Base-by-base conservation (phyloP, 1,140 invertebrate genomes). In the Sycophaga agraensis region DNA sequence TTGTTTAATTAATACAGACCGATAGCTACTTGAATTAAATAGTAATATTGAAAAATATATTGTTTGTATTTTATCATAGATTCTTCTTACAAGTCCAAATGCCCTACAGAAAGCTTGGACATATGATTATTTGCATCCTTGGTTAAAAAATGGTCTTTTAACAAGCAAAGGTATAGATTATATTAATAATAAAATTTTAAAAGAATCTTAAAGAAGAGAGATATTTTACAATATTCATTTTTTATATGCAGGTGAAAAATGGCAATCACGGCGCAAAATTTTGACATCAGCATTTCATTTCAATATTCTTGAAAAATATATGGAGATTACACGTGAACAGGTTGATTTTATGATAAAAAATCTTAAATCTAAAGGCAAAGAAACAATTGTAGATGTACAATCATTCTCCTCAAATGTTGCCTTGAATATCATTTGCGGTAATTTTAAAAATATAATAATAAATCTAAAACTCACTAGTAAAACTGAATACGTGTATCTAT, bases 231-330 rank as follows among this genome's bases (percentile, higher is more conserved):
- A 19, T 34, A 19, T 6, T 34, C 17, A 0, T n/a, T n/a, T n/a
- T n/a, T n/a, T n/a, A n/a, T n/a, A n/a, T 35, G 3, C 8, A 56
- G 40, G 54, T 17, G 28, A 34, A 35, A 93, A 92, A 79, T 97
- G 94, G 93, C 85, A 86, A 43, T 70, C 75, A 0, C 80, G 92
- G n/a, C 82, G 94, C 49, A 93, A 1, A 96, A 96, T 76, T 93
- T 96, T 76, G 95, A 94, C 94, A 0, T 92, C 93, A 2, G 87
- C 91, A 1, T 96, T 96, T 76, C 93, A 96, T 76, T 96, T 95
- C 73, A 89, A 90, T 67, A 92, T 96, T 56, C 79, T 96, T 0
- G 83, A 89, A 65, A 86, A 91, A 68, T 96, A 93, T 75, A 69
- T 91, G 21, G 67, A 70, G 0, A 53, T 76, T 17, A 70, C 78